Conservation (phyloP, 2,113 vertebrate species). For the Pituophis catenifer region DNA sequence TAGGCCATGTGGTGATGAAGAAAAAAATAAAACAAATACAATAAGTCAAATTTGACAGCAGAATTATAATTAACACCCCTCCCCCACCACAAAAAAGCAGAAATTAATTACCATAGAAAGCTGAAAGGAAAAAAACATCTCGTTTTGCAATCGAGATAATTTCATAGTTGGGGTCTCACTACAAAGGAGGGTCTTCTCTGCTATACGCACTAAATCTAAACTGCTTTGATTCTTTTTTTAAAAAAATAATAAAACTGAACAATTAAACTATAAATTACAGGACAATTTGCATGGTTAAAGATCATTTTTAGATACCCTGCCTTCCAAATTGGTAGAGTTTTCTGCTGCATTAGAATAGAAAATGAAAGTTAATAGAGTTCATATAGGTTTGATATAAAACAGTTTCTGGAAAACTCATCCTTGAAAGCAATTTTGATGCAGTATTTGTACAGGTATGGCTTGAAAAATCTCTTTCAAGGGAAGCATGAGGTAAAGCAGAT, state of each 20-base stretch:
- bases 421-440: neutral
- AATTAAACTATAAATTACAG: neutral
- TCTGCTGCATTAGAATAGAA: neutral
- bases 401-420: neutral
- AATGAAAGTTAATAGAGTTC: neutral
- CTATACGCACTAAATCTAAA: neutral
- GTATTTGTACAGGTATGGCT: neutral
- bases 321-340: neutral
- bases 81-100: neutral
- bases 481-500: too few relatives aligned
- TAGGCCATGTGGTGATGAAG: neutral
- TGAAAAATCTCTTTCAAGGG: neutral
- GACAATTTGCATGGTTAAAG: neutral
- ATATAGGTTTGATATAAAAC: neutral
- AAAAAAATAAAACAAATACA: neutral
- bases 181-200: neutral
- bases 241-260: neutral
- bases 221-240: neutral
- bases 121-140: neutral
- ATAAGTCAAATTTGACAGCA: neutral
- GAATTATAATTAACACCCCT: neutral
- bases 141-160: neutral
- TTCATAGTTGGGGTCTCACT: neutral
- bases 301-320: neutral
- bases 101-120: neutral